A percentile compares a stretch with the other conserved stretches of the same genome.
Evolutionary conservation across 2,797 vertebrate genomes (phyloP).

Genomic region (Oreochromis grahami): DNA sequence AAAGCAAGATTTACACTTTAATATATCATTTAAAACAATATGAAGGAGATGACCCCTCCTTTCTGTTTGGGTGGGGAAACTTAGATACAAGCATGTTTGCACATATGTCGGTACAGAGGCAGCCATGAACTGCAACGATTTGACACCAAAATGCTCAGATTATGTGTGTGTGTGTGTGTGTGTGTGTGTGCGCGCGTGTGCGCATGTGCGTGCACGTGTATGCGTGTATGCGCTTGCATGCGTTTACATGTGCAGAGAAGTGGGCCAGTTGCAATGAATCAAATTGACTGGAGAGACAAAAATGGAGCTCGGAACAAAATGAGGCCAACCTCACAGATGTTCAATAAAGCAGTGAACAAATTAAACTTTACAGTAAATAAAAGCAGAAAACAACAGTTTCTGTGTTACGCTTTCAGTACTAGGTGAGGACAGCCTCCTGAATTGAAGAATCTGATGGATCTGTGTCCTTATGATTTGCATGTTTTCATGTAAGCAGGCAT

Average conservation of each 20-base stretch:
- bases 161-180: background rate
- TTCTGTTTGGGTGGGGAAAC: background rate
- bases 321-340: conserved; percentile 27
- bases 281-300: conserved; percentile 40
- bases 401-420: background rate
- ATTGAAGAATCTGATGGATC: accelerated
- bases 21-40: background rate
- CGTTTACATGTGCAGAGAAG: background rate
- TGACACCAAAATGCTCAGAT: background rate
- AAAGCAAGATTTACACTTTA: background rate
- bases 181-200: background rate
- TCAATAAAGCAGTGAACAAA: conserved; percentile 13
- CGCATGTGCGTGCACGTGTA: no score
- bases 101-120: background rate
- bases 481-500: background rate
- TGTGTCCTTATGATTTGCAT: accelerated
- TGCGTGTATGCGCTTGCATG: background rate
- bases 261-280: conserved; percentile 50
- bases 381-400: background rate
- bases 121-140: background rate
- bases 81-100: background rate
- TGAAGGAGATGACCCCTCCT: background rate
- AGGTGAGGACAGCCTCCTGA: background rate
- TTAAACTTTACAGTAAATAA: conserved; percentile 19
- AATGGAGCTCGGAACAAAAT: background rate